Conservation (phyloP, 53 echinoderm and acorn worm genomes). For the Luidia sarsii region DNA sequence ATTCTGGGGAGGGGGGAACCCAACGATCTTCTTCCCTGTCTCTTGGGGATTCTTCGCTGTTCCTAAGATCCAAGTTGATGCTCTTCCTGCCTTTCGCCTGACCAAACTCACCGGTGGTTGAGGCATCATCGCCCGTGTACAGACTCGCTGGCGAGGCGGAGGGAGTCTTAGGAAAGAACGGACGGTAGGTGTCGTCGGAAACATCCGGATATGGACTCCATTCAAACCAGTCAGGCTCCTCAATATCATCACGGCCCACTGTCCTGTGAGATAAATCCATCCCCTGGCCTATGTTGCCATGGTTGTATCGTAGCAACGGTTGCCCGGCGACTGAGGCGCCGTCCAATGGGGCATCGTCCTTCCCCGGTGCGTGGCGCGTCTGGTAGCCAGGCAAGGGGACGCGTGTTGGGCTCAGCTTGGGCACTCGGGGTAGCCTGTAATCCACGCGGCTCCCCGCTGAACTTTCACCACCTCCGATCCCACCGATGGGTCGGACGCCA, state of each 20-base stretch:
- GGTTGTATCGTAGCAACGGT: slow-evolving; percentile 47
- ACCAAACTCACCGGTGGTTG: not conserved
- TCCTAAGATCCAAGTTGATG: too few species aligned
- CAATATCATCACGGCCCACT: not conserved
- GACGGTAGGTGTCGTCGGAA: not conserved
- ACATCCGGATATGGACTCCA: slow-evolving; percentile 9
- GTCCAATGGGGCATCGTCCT: not conserved
- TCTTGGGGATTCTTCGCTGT: too few species aligned
- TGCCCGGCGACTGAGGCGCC: slow-evolving; percentile 1
- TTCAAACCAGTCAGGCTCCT: not conserved
- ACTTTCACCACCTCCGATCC: not conserved
- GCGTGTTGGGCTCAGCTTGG: not conserved
- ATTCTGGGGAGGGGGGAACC: too few species aligned
- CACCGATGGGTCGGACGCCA: not conserved
- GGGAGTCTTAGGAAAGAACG: slow-evolving; percentile 19
- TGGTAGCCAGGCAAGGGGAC: not conserved
- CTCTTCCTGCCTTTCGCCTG: too few species aligned
- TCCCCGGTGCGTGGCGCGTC: not conserved
- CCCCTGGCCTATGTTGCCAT: slow-evolving; percentile 25
- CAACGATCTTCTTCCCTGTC: too few species aligned
- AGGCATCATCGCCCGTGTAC: not conserved
- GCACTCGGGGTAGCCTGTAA: slow-evolving; percentile 16
- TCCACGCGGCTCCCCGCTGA: not conserved
- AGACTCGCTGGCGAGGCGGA: slow-evolving; percentile 18
- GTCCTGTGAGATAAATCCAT: too few species aligned